Base-by-base conservation (phyloP, 2,113 vertebrate genomes). In the Tenrec ecaudatus region DNA sequence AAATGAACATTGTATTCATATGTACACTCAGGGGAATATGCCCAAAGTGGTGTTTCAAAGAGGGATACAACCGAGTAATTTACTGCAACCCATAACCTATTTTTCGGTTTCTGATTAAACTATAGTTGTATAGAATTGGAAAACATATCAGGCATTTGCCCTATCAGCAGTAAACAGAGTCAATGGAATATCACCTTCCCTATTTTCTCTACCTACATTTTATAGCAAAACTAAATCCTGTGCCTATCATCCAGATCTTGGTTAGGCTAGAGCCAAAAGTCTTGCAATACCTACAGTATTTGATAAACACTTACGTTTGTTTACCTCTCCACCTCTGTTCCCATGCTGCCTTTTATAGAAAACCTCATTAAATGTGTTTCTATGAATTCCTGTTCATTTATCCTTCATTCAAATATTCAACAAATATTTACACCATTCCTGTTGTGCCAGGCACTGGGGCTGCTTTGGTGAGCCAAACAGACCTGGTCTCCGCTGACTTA, bases 61-160 rank as follows among this genome's bases (percentile, higher is more conserved):
- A 71, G 1, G 2, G 0, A 23, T 82, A 15, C 60, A 62, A 66
- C 20, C 80, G 7, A 57, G 53, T 83, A 8, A 47, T 85, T 83
- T 83, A n/a, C 60, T 40, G 73, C 78, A 68, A 53, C 29, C 76
- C 69, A 47, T 14, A 10, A 58, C 33, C 75, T 29, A n/a, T 58
- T 86, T 89, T 82, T 80, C 11, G 83, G 4, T 76, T 12, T 78
- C 87, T 31, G 22, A 23, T 86, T 78, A 77, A 92, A 53, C 82
- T 94, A 3, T 84, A 81, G 20, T 47, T 47, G 25, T 71, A 40
- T 60, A 84, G 77, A 90, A 43, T 93, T 79, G 75, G 76, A 93
- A 95, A 92, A 87, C 47, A 36, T 40, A 76, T 40, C n/a, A 94
- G 38, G 29, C 47, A 33, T 87, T 71, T 33, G 31, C 62, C 23